These are phyloP conservation scores for Hippocampus barbouri DNA, from an alignment of 2,113 vertebrate genomes.

Conservation along the genomic window DNA sequence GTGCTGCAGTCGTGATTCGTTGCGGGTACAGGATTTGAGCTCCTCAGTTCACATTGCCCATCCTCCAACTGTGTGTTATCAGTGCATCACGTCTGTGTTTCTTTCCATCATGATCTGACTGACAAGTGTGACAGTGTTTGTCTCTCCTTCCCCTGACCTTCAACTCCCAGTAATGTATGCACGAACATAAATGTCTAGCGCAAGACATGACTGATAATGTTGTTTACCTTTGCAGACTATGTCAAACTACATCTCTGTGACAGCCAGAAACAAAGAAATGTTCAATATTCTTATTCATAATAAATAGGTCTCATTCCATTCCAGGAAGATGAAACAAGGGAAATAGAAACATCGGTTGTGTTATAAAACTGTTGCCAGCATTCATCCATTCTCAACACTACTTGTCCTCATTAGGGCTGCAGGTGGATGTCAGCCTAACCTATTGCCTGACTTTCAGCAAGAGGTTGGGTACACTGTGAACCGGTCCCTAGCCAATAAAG, in stretches of 20 bases:
- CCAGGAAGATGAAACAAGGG: neutral
- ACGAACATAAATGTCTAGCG: constrained; percentile 24
- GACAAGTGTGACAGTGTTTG: constrained; percentile 57
- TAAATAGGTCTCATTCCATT: neutral
- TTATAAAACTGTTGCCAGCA: neutral
- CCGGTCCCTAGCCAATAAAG: too few relatives aligned
- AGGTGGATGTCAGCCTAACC: neutral
- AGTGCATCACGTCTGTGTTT: constrained; percentile 1
- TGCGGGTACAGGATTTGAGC: neutral
- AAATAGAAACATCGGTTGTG: neutral
- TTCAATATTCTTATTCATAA: constrained; percentile 15
- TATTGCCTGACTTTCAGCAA: too few relatives aligned
- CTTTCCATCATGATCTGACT: constrained; percentile 39
- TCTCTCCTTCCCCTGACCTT: constrained; percentile 64
- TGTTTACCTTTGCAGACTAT: constrained; percentile 35
- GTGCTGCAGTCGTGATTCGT: neutral
- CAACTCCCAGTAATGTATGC: constrained; percentile 44
- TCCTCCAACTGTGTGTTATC: constrained; percentile 7
- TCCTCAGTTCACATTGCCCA: neutral
- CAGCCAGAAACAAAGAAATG: constrained; percentile 14
- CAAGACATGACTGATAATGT: constrained; percentile 56
- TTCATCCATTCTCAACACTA: neutral
- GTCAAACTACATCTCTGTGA: constrained; percentile 27
- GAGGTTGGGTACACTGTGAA: too few relatives aligned
- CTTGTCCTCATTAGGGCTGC: neutral